Conservation (phyloP, 2,888 invertebrate species). For the Polyploca ridens region DNA sequence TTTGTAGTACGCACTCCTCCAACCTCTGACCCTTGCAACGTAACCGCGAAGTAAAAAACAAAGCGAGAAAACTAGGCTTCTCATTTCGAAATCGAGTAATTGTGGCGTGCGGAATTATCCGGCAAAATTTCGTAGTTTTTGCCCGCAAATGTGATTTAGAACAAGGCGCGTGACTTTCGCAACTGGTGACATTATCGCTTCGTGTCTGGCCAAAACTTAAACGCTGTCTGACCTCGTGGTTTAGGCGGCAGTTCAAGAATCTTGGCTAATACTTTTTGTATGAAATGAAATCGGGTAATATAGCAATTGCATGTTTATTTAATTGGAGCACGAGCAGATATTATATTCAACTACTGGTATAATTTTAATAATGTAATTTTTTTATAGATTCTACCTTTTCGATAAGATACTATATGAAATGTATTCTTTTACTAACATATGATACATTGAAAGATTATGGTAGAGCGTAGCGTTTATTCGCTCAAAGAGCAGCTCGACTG, state of each 20-base stretch:
- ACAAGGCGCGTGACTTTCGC: slow-evolving; percentile 75
- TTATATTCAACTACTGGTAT: not conserved
- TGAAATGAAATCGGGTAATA: slow-evolving; percentile 32
- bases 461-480: no score
- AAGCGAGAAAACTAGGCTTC: slow-evolving; percentile 49
- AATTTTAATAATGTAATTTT: no score
- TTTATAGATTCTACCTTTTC: not conserved
- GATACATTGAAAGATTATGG: no score
- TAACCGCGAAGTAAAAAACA: slow-evolving; percentile 44
- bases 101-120: slow-evolving; percentile 57
- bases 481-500: no score
- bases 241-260: slow-evolving; percentile 41
- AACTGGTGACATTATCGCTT: slow-evolving; percentile 73
- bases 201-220: slow-evolving; percentile 76
- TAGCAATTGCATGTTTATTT: slow-evolving; percentile 16
- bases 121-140: slow-evolving; percentile 63
- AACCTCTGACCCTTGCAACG: slow-evolving; percentile 55
- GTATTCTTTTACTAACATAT: slow-evolving; percentile 17
- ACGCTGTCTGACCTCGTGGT: slow-evolving; percentile 68
- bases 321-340: not conserved
- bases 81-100: slow-evolving; percentile 58
- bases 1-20: slow-evolving; percentile 51
- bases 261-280: slow-evolving; percentile 32
- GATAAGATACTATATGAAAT: not conserved
- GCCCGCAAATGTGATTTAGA: slow-evolving; percentile 65